Conservation (phyloP, 2,113 vertebrate species). For the Mirza zaza region DNA sequence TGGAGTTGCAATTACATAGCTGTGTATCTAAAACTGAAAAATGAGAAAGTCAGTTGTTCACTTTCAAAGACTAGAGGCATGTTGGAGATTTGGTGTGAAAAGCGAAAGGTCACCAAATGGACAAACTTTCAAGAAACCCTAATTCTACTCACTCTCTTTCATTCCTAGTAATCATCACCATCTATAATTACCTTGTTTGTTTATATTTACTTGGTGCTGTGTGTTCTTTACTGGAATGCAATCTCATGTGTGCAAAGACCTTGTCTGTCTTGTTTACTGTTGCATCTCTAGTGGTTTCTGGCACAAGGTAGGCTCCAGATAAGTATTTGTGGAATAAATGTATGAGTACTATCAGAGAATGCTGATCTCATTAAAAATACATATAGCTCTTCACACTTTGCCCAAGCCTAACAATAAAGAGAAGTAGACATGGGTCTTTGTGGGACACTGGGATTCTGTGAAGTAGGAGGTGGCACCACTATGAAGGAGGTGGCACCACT, state of each 20-base stretch:
- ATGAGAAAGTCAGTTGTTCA: neutral
- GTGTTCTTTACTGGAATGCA: neutral
- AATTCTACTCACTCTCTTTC: neutral
- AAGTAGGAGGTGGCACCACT: too few species aligned
- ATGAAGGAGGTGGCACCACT: neutral
- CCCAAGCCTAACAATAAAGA: neutral
- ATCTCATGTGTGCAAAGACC: neutral
- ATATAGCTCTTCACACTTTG: neutral
- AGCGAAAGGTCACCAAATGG: neutral
- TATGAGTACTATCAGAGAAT: neutral
- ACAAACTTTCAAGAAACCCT: neutral
- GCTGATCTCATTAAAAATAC: neutral
- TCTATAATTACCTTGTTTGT: neutral
- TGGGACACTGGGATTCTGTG: neutral
- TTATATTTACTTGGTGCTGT: neutral
- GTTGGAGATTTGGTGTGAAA: neutral
- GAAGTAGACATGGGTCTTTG: neutral
- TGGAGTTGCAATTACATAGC: neutral
- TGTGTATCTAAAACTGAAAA: neutral
- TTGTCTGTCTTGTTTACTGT: neutral
- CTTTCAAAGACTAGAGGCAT: neutral
- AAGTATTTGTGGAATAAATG: neutral
- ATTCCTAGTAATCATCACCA: neutral
- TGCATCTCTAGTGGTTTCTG: neutral
- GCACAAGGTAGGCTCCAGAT: neutral